Percentiles rank a stretch among this genome's conserved stretches.
Evolutionary conservation across 2,113 vertebrate species (phyloP).

Genomic region (Tragelaphus imberbis): DNA sequence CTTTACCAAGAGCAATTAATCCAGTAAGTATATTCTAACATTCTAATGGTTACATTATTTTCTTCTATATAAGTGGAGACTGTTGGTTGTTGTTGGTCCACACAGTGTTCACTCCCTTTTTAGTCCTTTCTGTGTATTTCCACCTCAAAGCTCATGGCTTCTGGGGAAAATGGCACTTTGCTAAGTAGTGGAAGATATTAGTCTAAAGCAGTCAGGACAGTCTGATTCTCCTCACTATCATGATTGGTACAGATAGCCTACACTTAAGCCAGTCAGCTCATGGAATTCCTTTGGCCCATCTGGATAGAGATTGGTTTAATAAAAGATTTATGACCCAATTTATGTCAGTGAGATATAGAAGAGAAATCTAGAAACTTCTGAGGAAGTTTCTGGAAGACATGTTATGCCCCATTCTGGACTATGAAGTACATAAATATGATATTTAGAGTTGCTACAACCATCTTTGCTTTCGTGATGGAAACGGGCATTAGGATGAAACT

Average conservation of each 20-base stretch:
- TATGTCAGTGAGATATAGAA: neutral
- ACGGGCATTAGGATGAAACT: neutral
- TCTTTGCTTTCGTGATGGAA: neutral
- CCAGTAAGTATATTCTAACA: neutral
- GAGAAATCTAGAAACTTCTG: neutral
- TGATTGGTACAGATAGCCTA: neutral
- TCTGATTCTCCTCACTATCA: neutral
- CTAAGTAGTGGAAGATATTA: neutral
- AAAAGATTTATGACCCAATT: neutral
- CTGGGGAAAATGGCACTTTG: neutral
- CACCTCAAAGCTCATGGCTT: neutral
- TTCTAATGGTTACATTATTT: neutral
- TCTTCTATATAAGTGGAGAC: neutral
- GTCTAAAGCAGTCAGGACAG: neutral
- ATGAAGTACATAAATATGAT: neutral
- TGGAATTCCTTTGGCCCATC: neutral
- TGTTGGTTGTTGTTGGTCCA: neutral
- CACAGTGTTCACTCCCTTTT: neutral
- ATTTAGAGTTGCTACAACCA: neutral
- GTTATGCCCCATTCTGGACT: neutral
- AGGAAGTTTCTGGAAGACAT: neutral
- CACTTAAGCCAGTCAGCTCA: neutral
- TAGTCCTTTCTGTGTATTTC: neutral
- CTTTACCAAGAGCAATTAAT: neutral
- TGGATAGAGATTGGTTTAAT: neutral